These are phyloP conservation scores for Tapirus terrestris DNA, from an alignment of 2,113 vertebrate genomes.

Conservation along the genomic window DNA sequence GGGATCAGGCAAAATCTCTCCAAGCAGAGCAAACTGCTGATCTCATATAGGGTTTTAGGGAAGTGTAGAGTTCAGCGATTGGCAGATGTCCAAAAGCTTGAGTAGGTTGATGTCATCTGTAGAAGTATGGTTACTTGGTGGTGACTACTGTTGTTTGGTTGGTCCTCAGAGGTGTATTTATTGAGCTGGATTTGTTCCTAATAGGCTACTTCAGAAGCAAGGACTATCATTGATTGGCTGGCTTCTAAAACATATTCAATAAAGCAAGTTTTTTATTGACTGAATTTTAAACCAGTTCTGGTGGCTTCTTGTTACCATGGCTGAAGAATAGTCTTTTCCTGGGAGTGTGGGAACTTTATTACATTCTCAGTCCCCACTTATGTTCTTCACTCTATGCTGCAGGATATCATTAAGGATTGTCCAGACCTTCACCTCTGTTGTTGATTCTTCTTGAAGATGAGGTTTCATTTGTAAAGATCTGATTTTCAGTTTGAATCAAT, in stretches of 20 bases:
- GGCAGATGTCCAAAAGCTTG: background rate
- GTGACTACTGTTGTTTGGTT: background rate
- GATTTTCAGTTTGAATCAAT: background rate
- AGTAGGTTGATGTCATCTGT: background rate
- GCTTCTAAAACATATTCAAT: background rate
- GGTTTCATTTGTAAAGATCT: background rate
- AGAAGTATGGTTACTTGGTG: background rate
- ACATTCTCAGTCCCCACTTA: background rate
- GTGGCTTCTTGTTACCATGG: background rate
- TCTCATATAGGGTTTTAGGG: background rate
- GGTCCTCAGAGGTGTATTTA: background rate
- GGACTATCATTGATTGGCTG: background rate
- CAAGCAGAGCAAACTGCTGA: background rate
- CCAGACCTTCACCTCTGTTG: background rate
- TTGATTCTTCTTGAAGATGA: background rate
- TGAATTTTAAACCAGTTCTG: background rate
- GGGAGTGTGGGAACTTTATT: too few relatives aligned
- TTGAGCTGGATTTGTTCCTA: background rate
- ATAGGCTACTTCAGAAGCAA: slow-evolving; percentile 8
- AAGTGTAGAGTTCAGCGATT: background rate
- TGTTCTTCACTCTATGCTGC: background rate
- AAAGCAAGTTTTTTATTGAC: background rate
- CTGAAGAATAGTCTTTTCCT: background rate
- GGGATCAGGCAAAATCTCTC: background rate
- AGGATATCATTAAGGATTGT: background rate